phyloP scores from a whole-genome alignment of 2,113 vertebrate species.

The Edolisoma coerulescens region DNA sequence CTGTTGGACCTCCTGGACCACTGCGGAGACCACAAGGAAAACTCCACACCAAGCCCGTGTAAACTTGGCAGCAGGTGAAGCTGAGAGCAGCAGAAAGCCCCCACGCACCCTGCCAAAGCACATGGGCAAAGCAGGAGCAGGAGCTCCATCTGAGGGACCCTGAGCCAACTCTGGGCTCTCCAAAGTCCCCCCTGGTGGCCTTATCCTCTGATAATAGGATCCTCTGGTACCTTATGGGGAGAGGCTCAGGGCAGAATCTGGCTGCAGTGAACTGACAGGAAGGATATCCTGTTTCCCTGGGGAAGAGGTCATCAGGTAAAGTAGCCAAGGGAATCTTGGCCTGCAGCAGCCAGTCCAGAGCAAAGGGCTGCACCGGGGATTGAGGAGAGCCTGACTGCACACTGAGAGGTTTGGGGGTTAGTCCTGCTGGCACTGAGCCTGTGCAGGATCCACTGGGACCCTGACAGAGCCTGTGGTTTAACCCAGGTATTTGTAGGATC shows the following conservation, averaged over 20 bases:
- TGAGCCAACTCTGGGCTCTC: not conserved
- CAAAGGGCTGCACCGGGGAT: not conserved
- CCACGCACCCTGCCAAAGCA: not conserved
- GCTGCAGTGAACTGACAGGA: not conserved
- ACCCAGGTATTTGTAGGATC: not conserved
- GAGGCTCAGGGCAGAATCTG: not conserved
- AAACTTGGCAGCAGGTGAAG: not conserved
- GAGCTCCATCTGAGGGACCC: not conserved
- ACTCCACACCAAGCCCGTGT: fast-evolving
- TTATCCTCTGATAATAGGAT: not conserved
- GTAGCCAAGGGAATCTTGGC: not conserved
- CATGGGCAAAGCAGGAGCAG: fast-evolving
- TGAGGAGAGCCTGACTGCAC: not conserved
- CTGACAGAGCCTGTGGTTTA: not conserved
- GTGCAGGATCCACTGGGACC: not conserved
- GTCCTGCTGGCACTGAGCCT: not conserved
- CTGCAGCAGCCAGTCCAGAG: not conserved
- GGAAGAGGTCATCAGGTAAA: not conserved
- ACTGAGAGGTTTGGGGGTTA: not conserved
- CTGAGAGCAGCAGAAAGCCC: not conserved
- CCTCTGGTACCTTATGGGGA: not conserved
- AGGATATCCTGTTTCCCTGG: not conserved
- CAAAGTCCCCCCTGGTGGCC: not conserved
- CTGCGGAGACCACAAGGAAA: not conserved
- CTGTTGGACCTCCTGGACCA: not conserved